phyloP scores from a whole-genome alignment of 2,888 invertebrate genomes.

The Drosophila lacicola region DNA sequence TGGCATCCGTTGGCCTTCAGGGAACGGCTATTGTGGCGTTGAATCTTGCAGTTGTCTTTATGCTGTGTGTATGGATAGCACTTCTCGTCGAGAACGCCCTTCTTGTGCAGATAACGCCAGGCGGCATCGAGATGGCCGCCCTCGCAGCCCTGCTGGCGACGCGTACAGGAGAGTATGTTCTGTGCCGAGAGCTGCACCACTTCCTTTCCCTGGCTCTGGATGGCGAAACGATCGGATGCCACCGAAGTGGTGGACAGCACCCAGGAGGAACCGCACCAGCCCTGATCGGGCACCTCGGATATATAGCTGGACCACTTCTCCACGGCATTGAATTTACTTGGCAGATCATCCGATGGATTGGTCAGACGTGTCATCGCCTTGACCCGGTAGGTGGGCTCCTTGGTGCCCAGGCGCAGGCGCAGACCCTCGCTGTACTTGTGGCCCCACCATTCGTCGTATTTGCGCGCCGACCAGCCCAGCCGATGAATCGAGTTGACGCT shows the following conservation, averaged over 20 bases:
- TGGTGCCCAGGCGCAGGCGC: conserved; percentile 89
- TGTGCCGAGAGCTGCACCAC: conserved; percentile 91
- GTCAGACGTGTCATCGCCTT: conserved; percentile 84
- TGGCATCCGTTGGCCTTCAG: conserved; percentile 87
- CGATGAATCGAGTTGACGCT: conserved; percentile 87
- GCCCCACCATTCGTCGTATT: conserved; percentile 94
- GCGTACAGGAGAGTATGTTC: conserved; percentile 94
- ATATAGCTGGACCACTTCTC: conserved; percentile 91
- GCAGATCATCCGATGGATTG: conserved; percentile 85
- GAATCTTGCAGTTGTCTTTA: conserved; percentile 88
- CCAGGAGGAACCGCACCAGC: conserved; percentile 95
- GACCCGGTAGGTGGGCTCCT: conserved; percentile 83
- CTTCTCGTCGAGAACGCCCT: conserved; percentile 92
- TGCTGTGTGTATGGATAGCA: conserved; percentile 93
- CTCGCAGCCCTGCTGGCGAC: conserved; percentile 91
- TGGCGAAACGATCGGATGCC: conserved; percentile 92
- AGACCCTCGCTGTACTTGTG: conserved; percentile 93
- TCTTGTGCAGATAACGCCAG: conserved; percentile 94
- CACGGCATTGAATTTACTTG: conserved; percentile 91
- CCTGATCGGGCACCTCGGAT: conserved; percentile 90
- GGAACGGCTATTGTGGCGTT: conserved; percentile 84
- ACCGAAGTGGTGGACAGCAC: conserved; percentile 94
- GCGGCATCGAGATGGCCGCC: conserved; percentile 96
- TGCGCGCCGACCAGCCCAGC: conserved; percentile 91
- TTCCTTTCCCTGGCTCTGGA: conserved; percentile 93